Evolutionary conservation across 2,797 vertebrate genomes (phyloP).

Genomic region (Chrysocyon brachyurus): DNA sequence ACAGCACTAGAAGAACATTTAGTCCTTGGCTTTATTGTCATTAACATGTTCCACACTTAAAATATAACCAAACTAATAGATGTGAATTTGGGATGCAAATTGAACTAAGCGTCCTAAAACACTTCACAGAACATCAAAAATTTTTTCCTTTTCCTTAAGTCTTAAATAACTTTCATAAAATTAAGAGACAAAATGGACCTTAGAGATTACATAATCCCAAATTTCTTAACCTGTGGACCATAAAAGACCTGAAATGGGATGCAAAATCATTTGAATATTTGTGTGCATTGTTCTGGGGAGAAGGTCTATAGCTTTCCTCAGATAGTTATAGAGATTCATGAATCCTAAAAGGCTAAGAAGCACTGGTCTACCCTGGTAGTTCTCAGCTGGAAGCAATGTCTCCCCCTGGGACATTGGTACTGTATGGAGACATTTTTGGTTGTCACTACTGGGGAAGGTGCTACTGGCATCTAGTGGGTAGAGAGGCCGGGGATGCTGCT

Average conservation of each 20-base stretch:
- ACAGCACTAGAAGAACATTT: slow-evolving; percentile 63
- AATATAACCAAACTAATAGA: slow-evolving; percentile 67
- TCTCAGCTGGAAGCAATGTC: background rate
- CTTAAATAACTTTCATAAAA: slow-evolving; percentile 65
- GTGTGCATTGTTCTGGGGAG: background rate
- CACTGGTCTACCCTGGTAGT: background rate
- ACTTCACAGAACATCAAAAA: background rate
- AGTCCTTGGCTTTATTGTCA: slow-evolving; percentile 67
- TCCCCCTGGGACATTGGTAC: background rate
- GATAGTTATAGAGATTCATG: background rate
- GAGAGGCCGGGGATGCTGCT: background rate
- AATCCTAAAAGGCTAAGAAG: slow-evolving; percentile 27
- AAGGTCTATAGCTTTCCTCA: background rate
- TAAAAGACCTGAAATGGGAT: slow-evolving; percentile 51
- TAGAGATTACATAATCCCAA: background rate
- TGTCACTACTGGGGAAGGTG: background rate
- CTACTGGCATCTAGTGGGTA: background rate
- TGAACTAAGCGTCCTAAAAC: slow-evolving; percentile 34
- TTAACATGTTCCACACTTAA: slow-evolving; percentile 71
- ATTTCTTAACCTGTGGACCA: slow-evolving; percentile 44
- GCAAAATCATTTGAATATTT: slow-evolving; percentile 46
- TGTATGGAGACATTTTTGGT: background rate
- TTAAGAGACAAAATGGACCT: slow-evolving; percentile 56
- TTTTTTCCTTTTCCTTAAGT: slow-evolving; percentile 41
- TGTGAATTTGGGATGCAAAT: slow-evolving; percentile 61